A percentile compares a stretch with the other conserved stretches of the same genome.
phyloP scores from a whole-genome alignment of 2,113 vertebrate species.

The Gopherus evgoodei region DNA sequence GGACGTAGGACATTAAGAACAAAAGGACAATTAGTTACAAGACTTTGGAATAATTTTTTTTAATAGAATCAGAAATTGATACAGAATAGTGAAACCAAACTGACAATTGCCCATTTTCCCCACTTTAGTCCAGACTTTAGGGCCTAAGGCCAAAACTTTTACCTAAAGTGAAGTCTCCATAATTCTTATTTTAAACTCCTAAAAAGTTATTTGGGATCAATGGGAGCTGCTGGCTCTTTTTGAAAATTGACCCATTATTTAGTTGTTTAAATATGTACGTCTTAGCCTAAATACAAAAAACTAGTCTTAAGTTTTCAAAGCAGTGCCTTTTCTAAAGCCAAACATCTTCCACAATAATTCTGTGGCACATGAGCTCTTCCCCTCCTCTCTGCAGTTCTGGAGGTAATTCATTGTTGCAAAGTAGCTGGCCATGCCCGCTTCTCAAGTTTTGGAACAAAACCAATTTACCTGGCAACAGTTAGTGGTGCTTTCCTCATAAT shows the following conservation, averaged over 20 bases:
- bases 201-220: neutral
- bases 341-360: neutral
- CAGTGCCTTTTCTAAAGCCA: neutral
- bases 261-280: neutral
- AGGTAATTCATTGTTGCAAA: too few relatives aligned
- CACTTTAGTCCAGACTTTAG: neutral
- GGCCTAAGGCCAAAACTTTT: too few relatives aligned
- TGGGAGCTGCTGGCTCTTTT: neutral
- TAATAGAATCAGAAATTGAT: neutral
- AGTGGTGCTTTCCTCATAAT: too few relatives aligned
- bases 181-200: too few relatives aligned
- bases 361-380: neutral
- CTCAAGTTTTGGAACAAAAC: too few relatives aligned
- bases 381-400: too few relatives aligned
- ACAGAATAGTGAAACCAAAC: neutral
- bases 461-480: too few relatives aligned
- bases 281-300: neutral
- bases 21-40: constrained; percentile 1
- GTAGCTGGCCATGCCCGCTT: too few relatives aligned
- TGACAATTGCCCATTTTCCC: neutral
- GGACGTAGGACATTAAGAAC: constrained; percentile 25
- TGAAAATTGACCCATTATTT: neutral
- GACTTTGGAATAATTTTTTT: neutral
- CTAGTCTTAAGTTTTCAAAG: neutral
- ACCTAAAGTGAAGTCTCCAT: too few relatives aligned